phyloP scores from a whole-genome alignment of 2,797 vertebrate genomes.

The Phataginus tetradactyla region DNA sequence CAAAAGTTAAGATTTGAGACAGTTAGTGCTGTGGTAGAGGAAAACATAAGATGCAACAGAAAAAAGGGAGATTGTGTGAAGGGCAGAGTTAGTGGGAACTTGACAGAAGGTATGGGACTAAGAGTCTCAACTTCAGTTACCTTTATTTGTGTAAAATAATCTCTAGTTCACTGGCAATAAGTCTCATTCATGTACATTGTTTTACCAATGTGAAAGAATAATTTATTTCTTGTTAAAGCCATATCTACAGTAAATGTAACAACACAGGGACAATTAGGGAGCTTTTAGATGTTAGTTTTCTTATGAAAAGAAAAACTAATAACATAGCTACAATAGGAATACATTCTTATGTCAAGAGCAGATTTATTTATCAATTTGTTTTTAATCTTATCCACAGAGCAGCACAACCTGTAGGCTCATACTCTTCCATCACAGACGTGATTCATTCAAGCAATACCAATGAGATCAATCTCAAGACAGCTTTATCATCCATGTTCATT shows the following conservation, averaged over 20 bases:
- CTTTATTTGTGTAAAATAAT: not conserved
- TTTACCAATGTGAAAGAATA: constrained; percentile 6
- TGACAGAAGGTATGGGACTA: not conserved
- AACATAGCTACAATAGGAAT: not conserved
- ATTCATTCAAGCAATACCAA: constrained; percentile 17
- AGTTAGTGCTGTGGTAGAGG: not conserved
- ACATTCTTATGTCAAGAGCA: constrained; percentile 41
- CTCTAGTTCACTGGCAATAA: not conserved
- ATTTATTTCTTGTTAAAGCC: not conserved
- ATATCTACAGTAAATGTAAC: not conserved
- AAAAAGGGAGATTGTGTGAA: not conserved
- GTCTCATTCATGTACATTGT: not conserved
- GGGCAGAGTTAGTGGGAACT: not conserved
- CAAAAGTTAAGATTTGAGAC: not conserved
- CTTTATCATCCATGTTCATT: constrained; percentile 12
- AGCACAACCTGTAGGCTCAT: not conserved
- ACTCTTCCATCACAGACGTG: not conserved
- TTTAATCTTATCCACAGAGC: constrained; percentile 56
- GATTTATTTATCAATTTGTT: constrained; percentile 74
- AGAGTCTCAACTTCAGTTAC: not conserved
- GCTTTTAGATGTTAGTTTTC: constrained; percentile 8
- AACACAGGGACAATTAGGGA: constrained; percentile 4
- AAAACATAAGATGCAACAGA: not conserved
- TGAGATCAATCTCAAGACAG: not conserved
- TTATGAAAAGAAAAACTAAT: constrained; percentile 54